Base-by-base conservation (phyloP, 2,888 invertebrate species). In the Idaea aversata region DNA sequence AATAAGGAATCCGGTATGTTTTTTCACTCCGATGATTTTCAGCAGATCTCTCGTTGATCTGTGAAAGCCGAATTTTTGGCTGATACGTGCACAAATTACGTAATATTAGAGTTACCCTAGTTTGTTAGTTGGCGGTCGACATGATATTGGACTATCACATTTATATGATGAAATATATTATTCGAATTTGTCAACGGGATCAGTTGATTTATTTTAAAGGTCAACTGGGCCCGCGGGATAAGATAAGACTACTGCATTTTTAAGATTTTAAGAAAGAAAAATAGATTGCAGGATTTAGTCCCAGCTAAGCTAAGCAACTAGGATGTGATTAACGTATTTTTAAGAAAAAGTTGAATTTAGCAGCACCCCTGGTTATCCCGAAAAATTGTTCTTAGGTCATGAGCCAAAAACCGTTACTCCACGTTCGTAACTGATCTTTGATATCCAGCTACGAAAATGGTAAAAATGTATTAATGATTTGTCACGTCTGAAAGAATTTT, bases 21-120 rank as follows among this genome's bases (percentile, higher is more conserved):
- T 90, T 90, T 88, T 84, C 85, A 86, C 86, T 78, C 78, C 86
- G 88, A 89, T 90, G 88, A 88, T 88, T 90, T 85, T 80, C 78
- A 83, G 84, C 82, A 88, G 88, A 88, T 90, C 89, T 88, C 87
- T 83, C 88, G 91, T 90, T 90, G 91, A 91, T 90, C 88, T 87
- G 86, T 83, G 88, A 84, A 85, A 83, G 85, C 80, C 84, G 88
- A 90, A 91, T 87, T 90, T 88, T 89, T 79, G 84, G 76, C 80
- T 81, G 75, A 78, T 84, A 90, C 91, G 91, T 91, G 91, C 84
- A 75, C 73, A 76, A 83, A 79, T 84, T 89, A 67, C 72, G 72
- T 86, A 88, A 88, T 89, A 85, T 85, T 79, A 72, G 76, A 77
- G 80, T 79, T 82, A 78, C 74, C 71, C 69, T 74, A 71, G 78